Percentiles rank a stretch among this genome's conserved stretches.
Conservation (phyloP, 2,113 vertebrate genomes). For the Pomatorhinus ruficollis region DNA sequence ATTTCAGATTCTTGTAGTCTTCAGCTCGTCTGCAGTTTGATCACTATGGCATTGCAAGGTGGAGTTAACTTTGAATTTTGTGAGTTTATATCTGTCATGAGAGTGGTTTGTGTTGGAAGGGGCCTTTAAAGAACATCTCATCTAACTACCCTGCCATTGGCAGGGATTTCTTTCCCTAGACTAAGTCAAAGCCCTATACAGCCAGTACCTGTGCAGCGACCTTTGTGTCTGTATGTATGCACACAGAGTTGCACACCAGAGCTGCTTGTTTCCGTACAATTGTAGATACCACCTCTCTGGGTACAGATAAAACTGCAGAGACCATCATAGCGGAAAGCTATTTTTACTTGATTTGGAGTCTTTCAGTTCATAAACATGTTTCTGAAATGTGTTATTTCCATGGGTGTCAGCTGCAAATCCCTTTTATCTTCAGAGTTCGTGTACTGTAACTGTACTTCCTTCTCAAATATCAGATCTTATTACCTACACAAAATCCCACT, state of each 20-base stretch:
- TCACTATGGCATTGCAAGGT: neutral
- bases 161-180: neutral
- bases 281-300: neutral
- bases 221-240: neutral
- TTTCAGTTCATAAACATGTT: neutral
- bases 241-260: neutral
- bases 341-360: neutral
- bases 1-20: neutral
- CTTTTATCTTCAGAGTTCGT: neutral
- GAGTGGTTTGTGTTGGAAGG: neutral
- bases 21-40: neutral
- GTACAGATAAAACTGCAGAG: neutral
- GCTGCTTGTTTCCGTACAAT: neutral
- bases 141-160: neutral
- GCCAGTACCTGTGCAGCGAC: neutral
- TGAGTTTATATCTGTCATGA: neutral
- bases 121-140: neutral
- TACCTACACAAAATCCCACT: neutral
- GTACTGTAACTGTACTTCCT: neutral
- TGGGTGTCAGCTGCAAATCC: neutral
- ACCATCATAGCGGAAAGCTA: neutral
- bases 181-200: neutral
- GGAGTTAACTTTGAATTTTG: neutral
- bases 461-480: neutral
- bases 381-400: rapidly evolving